Base-by-base conservation (phyloP, 2,888 invertebrate species). In the Temnothorax rugatulus region DNA sequence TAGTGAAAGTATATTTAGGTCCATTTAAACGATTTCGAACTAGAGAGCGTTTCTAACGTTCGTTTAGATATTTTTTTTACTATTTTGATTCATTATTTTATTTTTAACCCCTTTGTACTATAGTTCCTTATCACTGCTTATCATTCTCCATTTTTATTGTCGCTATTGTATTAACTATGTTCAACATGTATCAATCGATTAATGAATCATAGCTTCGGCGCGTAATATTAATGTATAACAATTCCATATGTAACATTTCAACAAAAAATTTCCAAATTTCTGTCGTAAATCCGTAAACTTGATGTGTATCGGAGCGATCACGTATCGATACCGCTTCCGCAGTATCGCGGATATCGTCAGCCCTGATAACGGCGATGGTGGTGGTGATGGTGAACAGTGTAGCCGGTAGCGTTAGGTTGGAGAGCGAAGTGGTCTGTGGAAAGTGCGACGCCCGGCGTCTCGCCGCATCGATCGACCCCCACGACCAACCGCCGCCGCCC, bases 391-490 rank as follows among this genome's bases (percentile, higher is more conserved):
- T 79, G 88, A 86, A 89, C 88, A 84, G 87, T 76, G 82, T 86
- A n/a, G n/a, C n/a, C n/a, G n/a, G n/a, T n/a, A 86, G 89, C 85
- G 88, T 87, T 66, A 84, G 86, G 88, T 89, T 84, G 87, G 90
- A 88, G 79, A 59, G 91, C 87, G 91, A 87, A 90, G 89, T 89
- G 90, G 91, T 90, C 91, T 90, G 90, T 90, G 92, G 91, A 91
- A 93, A 94, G 93, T 93, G 94, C 94, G 95, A 94, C 93, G 94
- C 94, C 93, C 94, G 93, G 91, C 93, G 94, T 94, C 95, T 95
- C 95, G 95, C 94, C 95, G 92, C 93, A 95, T 95, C 95, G 95
- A 95, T 94, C 95, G 92, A 88, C 90, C 86, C 89, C 89, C 91
- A 90, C 91, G 85, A 85, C 84, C 73, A 11, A 87, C 86, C 83